Conservation (phyloP, 2,888 invertebrate genomes). For the Zaprionus lineosus region DNA sequence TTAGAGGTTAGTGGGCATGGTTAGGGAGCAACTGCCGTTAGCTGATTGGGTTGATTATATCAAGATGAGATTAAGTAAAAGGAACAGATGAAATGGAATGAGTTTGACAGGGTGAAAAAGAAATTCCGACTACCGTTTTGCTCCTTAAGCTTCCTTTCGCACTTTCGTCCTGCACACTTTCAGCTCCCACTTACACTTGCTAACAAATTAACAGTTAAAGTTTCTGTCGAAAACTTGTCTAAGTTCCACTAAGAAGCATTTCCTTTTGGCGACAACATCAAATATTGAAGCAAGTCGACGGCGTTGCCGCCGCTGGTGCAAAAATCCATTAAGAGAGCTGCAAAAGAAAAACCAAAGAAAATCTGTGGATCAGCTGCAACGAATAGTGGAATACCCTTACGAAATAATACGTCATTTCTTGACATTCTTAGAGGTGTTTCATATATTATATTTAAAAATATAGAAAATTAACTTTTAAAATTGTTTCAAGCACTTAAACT, state of each 20-base stretch:
- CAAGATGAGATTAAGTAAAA: background rate
- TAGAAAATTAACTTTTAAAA: too few relatives aligned
- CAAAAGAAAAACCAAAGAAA: slow-evolving; percentile 3
- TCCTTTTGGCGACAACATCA: slow-evolving; percentile 26
- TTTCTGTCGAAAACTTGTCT: slow-evolving; percentile 43
- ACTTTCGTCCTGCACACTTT: slow-evolving; percentile 1
- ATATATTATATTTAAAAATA: too few relatives aligned
- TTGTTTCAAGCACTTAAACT: too few relatives aligned
- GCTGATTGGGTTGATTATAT: slow-evolving; percentile 44
- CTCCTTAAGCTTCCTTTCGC: background rate
- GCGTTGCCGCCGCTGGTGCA: slow-evolving; percentile 34
- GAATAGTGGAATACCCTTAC: too few relatives aligned
- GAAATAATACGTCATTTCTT: too few relatives aligned
- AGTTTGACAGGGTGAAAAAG: background rate
- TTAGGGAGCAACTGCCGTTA: background rate
- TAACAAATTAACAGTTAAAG: slow-evolving; percentile 47
- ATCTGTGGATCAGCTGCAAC: too few relatives aligned
- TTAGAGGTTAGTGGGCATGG: slow-evolving; percentile 22
- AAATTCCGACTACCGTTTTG: background rate
- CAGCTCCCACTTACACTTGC: slow-evolving; percentile 20
- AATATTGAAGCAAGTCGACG: slow-evolving; percentile 26
- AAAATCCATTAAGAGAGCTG: slow-evolving; percentile 55
- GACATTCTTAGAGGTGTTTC: too few relatives aligned
- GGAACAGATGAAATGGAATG: too few relatives aligned
- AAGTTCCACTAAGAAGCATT: slow-evolving; percentile 24